Base-by-base conservation (phyloP, 2,888 invertebrate species). In the Stegophylla sp. region DNA sequence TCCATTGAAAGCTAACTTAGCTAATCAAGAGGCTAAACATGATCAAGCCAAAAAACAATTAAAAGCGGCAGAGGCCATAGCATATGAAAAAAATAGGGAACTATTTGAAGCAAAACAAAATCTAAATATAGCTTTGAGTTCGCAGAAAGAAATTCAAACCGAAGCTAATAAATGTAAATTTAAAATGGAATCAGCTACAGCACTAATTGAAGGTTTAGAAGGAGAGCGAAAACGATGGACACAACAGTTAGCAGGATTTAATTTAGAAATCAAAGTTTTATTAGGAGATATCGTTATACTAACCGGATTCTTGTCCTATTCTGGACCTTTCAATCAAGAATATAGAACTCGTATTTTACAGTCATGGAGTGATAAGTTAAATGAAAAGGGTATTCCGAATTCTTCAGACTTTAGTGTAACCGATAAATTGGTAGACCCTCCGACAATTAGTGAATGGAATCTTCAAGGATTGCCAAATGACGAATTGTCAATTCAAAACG, bases 321-420 rank as follows among this genome's bases (percentile, higher is more conserved):
- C 96, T 85, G 98, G 98, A 0, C 98, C 98, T 0, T 98, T 98
- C 86, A 98, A 98, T 87, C 97, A 98, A 87, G 96, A 97, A 86
- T 98, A 94, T 86, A 89, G 98, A 83, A 92, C 92, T 43, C 91
- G 91, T 84, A 89, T 98, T 76, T 91, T 95, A 17, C 90, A 90
- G 82, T 92, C 91, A 0, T 98, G 97, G 97, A 95, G 94, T 92
- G 90, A 90, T 51, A 93, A 96, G 84, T 88, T 98, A 71, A 90
- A 91, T 83, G 89, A 87, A 61, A 91, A 91, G 85, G 88, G 89
- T 53, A 96, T 98, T 85, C 97, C 97, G 0, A 95, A 93, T 84
- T 95, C 96, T 1, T 89, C 90, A 75, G 92, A 93, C 84, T 88
- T 97, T 67, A 95, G 96, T 85, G 94, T 97, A 56, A 94, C 93